Percentiles rank a stretch among this genome's conserved stretches.
phyloP scores from a whole-genome alignment of 2,797 vertebrate genomes.

The Phrynocephalus forsythii region DNA sequence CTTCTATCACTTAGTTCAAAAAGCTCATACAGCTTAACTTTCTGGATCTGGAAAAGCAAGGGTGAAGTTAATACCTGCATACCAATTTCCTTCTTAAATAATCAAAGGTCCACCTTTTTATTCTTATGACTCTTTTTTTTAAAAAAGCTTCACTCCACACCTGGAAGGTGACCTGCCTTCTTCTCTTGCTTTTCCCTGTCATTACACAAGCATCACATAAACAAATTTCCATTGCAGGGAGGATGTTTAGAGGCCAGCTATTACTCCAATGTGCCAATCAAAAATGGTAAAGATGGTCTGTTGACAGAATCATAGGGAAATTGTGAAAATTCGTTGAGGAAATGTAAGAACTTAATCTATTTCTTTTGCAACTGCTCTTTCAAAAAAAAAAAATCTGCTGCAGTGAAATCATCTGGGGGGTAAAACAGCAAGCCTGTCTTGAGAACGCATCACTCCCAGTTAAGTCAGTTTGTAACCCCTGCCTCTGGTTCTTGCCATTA shows the following conservation, averaged over 20 bases:
- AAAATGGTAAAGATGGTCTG: conserved; percentile 3
- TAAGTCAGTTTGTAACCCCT: conserved; percentile 27
- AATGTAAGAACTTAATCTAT: neutral
- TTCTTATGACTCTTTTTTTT: neutral
- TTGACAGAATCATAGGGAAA: neutral
- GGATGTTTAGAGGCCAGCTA: neutral
- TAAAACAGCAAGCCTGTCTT: neutral
- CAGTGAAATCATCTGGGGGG: conserved; percentile 47
- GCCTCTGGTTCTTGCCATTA: neutral
- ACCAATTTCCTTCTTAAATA: neutral
- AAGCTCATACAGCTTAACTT: neutral
- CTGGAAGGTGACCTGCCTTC: conserved; percentile 7
- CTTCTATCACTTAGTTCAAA: neutral
- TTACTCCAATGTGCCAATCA: neutral
- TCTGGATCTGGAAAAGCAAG: neutral
- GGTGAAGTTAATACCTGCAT: neutral
- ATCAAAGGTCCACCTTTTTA: conserved; percentile 12
- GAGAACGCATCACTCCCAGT: conserved; percentile 20
- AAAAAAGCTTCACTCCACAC: neutral
- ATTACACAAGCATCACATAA: neutral
- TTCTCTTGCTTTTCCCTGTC: conserved; percentile 5
- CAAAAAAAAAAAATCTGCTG: conserved; percentile 5
- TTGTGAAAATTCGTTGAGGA: neutral
- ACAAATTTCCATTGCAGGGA: conserved; percentile 17
- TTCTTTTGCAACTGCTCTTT: neutral